Conservation (phyloP, 2,888 invertebrate species). For the Biston betularia region DNA sequence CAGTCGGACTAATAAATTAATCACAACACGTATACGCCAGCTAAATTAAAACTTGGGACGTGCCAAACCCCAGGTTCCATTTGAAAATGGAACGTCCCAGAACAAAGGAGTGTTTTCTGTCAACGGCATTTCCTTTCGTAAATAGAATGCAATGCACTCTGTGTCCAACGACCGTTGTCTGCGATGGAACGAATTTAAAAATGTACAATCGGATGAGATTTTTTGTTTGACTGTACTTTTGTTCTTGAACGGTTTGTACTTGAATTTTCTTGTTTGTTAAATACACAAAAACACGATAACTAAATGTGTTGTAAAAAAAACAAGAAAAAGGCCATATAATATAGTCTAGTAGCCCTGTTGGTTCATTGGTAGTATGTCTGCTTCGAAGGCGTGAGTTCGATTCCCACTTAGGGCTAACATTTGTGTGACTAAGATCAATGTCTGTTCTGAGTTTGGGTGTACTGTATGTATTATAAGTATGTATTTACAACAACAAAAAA, state of each 20-base stretch:
- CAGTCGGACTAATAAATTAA: slow-evolving; percentile 45
- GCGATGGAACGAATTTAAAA: slow-evolving; percentile 60
- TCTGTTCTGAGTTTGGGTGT: too few species aligned
- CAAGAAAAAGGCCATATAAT: too few species aligned
- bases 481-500: too few species aligned
- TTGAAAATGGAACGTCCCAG: slow-evolving; percentile 52
- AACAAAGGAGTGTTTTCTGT: slow-evolving; percentile 79
- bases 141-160: slow-evolving; percentile 70
- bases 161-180: slow-evolving; percentile 60
- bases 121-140: slow-evolving; percentile 76
- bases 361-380: too few species aligned
- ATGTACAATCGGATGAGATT: slow-evolving; percentile 53
- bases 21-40: slow-evolving; percentile 41
- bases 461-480: too few species aligned
- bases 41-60: slow-evolving; percentile 49
- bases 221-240: slow-evolving; percentile 52
- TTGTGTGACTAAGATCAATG: too few species aligned
- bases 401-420: too few species aligned
- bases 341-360: too few species aligned
- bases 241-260: slow-evolving; percentile 33
- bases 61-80: slow-evolving; percentile 46
- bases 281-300: background rate
- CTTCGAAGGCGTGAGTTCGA: too few species aligned
- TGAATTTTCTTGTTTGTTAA: background rate
- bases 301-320: too few species aligned